Percentiles rank a stretch among this genome's conserved stretches.
Conservation (phyloP, 2,888 invertebrate species). For the Coelinius sp. region DNA sequence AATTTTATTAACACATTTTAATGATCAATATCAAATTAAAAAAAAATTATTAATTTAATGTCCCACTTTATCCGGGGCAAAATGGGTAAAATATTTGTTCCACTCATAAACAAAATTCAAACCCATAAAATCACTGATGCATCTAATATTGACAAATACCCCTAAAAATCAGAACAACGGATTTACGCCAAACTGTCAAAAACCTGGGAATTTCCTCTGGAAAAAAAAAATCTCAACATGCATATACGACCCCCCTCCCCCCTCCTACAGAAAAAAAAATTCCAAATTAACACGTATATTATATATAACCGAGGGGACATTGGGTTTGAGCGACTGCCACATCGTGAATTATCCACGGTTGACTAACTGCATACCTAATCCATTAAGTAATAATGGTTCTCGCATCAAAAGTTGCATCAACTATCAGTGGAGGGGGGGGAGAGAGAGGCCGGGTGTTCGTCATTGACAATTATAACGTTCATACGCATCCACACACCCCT, state of each 20-base stretch:
- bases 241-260: too few species aligned
- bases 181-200: neutral
- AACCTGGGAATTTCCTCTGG: neutral
- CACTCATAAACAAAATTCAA: too few species aligned
- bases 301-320: slow-evolving; percentile 18
- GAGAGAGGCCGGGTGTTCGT: slow-evolving; percentile 43
- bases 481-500: slow-evolving; percentile 28
- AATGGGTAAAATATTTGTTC: too few species aligned
- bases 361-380: slow-evolving; percentile 64
- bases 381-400: slow-evolving; percentile 61
- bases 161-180: neutral
- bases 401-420: slow-evolving; percentile 32
- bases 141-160: neutral
- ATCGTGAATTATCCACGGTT: slow-evolving; percentile 61
- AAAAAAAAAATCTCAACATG: neutral
- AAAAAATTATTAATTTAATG: too few species aligned
- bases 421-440: too few species aligned
- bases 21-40: too few species aligned
- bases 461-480: slow-evolving; percentile 28
- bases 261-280: slow-evolving; percentile 4
- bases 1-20: too few species aligned
- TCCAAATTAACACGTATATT: slow-evolving; percentile 53
- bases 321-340: slow-evolving; percentile 35
- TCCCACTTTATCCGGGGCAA: too few species aligned
- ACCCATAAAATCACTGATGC: too few species aligned